phyloP scores from a whole-genome alignment of 2,113 vertebrate genomes.

The Malurus melanocephalus region DNA sequence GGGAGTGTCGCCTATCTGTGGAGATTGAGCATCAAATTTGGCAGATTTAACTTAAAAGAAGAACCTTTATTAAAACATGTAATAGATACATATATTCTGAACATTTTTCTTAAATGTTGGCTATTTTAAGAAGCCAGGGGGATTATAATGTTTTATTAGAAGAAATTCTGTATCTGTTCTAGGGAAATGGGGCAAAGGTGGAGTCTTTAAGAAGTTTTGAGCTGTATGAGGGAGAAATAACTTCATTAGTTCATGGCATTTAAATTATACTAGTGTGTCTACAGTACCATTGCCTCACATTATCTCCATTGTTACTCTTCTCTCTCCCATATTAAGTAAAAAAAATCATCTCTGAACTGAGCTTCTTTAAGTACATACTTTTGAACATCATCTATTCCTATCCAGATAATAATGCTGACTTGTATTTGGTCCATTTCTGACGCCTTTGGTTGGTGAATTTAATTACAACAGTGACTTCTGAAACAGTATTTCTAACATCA shows the following conservation, averaged over 20 bases:
- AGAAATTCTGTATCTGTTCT: neutral
- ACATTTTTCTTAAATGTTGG: slow-evolving; percentile 21
- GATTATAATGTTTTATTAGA: slow-evolving; percentile 29
- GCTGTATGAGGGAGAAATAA: neutral
- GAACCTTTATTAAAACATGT: neutral
- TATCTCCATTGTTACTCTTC: neutral
- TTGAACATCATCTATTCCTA: neutral
- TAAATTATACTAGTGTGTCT: slow-evolving; percentile 20
- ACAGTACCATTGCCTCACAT: neutral
- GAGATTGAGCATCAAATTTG: neutral
- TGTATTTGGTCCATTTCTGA: neutral
- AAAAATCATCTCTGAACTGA: neutral
- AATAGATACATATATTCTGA: slow-evolving; percentile 3
- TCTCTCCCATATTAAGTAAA: slow-evolving; percentile 10
- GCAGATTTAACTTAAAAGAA: slow-evolving; percentile 30
- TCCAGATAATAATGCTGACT: neutral
- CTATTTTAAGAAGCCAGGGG: neutral
- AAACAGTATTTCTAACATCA: neutral
- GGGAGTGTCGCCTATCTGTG: neutral
- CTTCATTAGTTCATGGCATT: neutral
- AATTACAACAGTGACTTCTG: slow-evolving; percentile 3
- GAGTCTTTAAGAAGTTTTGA: slow-evolving; percentile 9
- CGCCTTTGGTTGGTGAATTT: neutral
- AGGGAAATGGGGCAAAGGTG: neutral
- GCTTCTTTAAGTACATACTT: neutral